These are phyloP conservation scores for Caenorhabditis sinica DNA, from an alignment of 2,888 invertebrate species.

Conservation along the genomic window DNA sequence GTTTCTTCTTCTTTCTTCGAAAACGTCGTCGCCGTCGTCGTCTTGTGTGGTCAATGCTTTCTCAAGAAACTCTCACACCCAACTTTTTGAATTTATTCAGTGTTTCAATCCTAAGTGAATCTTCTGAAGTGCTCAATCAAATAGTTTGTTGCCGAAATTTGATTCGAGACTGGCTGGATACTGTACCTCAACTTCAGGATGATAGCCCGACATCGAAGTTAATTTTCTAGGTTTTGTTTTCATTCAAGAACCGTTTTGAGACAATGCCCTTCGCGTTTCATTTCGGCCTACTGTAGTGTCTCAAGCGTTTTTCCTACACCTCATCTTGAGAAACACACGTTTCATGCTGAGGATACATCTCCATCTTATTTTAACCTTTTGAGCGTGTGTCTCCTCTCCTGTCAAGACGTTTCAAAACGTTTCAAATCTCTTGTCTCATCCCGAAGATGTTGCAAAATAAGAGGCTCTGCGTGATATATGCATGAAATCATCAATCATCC, in stretches of 20 bases:
- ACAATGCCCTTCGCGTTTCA: not conserved
- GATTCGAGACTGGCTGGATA: no score
- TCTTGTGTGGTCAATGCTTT: constrained; percentile 57
- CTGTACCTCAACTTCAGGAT: no score
- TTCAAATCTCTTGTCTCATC: constrained; percentile 60
- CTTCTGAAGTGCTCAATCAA: no score
- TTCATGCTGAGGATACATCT: not conserved
- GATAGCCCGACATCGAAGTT: no score
- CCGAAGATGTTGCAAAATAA: constrained; percentile 56
- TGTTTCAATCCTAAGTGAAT: no score
- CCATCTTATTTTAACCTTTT: constrained; percentile 17
- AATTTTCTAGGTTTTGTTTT: no score
- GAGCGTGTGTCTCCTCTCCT: constrained; percentile 26
- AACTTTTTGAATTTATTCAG: constrained; percentile 11
- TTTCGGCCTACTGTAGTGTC: not conserved
- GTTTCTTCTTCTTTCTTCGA: constrained; percentile 60
- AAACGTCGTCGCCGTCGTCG: constrained; percentile 23
- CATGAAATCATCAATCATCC: constrained; percentile 65
- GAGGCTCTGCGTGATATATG: constrained; percentile 61
- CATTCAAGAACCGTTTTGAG: no score
- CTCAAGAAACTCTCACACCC: constrained; percentile 41
- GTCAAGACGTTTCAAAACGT: constrained; percentile 56
- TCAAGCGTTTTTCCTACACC: not conserved
- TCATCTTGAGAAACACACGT: not conserved
- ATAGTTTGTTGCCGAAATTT: no score